These are phyloP conservation scores for Listrodromus nycthemerus DNA, from an alignment of 2,888 invertebrate genomes.

Conservation along the genomic window DNA sequence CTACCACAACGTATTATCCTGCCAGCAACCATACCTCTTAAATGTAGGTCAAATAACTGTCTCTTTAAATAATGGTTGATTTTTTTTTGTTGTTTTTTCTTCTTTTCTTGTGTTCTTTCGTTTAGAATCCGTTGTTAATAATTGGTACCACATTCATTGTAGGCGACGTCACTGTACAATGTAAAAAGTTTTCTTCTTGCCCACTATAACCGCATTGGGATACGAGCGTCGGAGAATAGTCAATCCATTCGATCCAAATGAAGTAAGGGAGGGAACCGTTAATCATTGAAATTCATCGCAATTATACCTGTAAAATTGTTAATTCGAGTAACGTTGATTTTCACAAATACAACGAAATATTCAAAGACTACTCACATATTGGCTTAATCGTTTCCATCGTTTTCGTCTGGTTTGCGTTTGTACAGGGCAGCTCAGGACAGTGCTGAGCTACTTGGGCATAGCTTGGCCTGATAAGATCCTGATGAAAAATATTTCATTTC, in stretches of 20 bases:
- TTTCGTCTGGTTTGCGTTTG: slow-evolving; percentile 83
- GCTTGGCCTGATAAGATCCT: slow-evolving; percentile 84
- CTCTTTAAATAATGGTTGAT: slow-evolving; percentile 66
- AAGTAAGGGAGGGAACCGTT: slow-evolving; percentile 75
- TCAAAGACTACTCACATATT: slow-evolving; percentile 75
- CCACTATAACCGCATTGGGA: slow-evolving; percentile 75
- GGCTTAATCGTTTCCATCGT: slow-evolving; percentile 81
- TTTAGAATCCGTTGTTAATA: slow-evolving; percentile 64
- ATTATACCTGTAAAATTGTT: slow-evolving; percentile 78
- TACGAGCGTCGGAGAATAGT: slow-evolving; percentile 76
- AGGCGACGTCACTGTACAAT: slow-evolving; percentile 84
- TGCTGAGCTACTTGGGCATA: slow-evolving; percentile 85
- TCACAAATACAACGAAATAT: slow-evolving; percentile 16
- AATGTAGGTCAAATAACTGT: slow-evolving; percentile 75
- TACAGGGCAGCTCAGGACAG: slow-evolving; percentile 83
- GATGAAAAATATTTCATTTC: slow-evolving; percentile 60
- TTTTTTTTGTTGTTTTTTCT: slow-evolving; percentile 44
- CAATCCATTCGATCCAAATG: slow-evolving; percentile 78
- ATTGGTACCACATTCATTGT: slow-evolving; percentile 76
- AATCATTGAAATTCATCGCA: slow-evolving; percentile 79
- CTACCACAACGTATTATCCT: slow-evolving; percentile 78
- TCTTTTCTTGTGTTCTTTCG: slow-evolving; percentile 26
- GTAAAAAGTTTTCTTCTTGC: slow-evolving; percentile 80
- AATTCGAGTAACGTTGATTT: slow-evolving; percentile 2
- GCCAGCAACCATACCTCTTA: slow-evolving; percentile 75